Base-by-base conservation (phyloP, 2,888 invertebrate species). In the Adelognathus sp. region DNA sequence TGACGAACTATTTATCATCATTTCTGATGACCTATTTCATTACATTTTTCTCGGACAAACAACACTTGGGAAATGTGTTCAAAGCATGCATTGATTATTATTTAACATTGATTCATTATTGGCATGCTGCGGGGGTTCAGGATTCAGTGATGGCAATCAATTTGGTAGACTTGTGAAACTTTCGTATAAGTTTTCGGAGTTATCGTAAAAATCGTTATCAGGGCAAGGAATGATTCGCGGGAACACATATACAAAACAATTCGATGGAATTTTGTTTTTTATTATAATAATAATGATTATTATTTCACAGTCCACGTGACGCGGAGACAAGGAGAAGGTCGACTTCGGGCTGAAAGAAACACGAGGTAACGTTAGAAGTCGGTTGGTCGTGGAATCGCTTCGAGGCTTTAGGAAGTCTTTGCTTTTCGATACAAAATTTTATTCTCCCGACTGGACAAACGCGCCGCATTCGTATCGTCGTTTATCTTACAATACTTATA, bases 381-480 rank as follows among this genome's bases (percentile, higher is more conserved):
- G 16, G 11, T 52, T 70, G n/a, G n/a, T 52, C 69, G 79, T 72
- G 44, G 39, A 74, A 82, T 85, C 83, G 86, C 85, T 86, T 86
- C 86, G 44, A 64, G 79, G 73, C 82, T 78, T 24, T 36, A 64
- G 60, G 60, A 18, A 33, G 44, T 21, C 44, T 27, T 78, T 74
- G 54, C 16, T 76, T 67, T 78, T 66, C 76, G 52, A 60, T 58
- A 75, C 72, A 78, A 76, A 73, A 76, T 60, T 80, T 78, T 76
- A 76, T 79, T 81, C 54, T 54, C 39, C 72, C 58, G 67, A 24
- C 39, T 41, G 67, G 39, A 41, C 27, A 54, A 67, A 67, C 29
- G 21, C 36, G 27, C 39, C 54, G 39, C 39, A 16, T 41, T 54
- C 36, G 31, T 69, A 36, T 60, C 27, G 7, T 33, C 18, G 24